These are phyloP conservation scores for Charaxes varanes DNA, from an alignment of 1,140 invertebrate species.

Conservation along the genomic window DNA sequence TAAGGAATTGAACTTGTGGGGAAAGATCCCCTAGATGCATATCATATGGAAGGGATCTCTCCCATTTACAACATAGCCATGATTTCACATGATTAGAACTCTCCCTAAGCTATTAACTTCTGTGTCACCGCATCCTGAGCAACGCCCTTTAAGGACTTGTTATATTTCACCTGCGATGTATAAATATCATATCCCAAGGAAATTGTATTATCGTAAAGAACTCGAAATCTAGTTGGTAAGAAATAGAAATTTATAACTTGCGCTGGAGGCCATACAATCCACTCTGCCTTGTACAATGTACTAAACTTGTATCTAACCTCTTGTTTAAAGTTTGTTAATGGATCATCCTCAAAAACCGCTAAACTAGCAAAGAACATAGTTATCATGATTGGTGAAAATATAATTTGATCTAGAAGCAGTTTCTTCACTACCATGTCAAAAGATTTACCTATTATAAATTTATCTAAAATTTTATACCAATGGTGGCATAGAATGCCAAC, in stretches of 20 bases:
- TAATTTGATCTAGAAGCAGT: slow-evolving; percentile 89
- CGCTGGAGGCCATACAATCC: slow-evolving; percentile 88
- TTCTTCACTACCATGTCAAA: slow-evolving; percentile 86
- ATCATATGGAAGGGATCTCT: too few species aligned
- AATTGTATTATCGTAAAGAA: slow-evolving; percentile 93
- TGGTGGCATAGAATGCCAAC: slow-evolving; percentile 90
- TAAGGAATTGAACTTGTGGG: too few species aligned
- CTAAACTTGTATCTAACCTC: slow-evolving; percentile 88
- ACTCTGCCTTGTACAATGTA: slow-evolving; percentile 87
- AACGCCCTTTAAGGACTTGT: slow-evolving; percentile 34
- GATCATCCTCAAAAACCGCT: slow-evolving; percentile 81
- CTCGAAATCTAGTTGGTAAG: slow-evolving; percentile 87
- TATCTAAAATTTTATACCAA: slow-evolving; percentile 83
- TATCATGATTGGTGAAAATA: slow-evolving; percentile 91
- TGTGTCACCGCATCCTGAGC: slow-evolving; percentile 19
- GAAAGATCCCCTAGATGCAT: too few species aligned
- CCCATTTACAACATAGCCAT: too few species aligned
- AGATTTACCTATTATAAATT: slow-evolving; percentile 80
- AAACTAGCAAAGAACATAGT: slow-evolving; percentile 87
- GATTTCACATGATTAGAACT: too few species aligned
- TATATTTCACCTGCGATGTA: slow-evolving; percentile 92
- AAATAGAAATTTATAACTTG: slow-evolving; percentile 88
- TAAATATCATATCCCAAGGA: slow-evolving; percentile 94
- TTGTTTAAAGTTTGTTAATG: slow-evolving; percentile 77
- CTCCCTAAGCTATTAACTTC: too few species aligned